A percentile compares a stretch with the other conserved stretches of the same genome.
These are phyloP conservation scores for Tetranychus truncatus DNA, from an alignment of 2,888 invertebrate genomes.

Conservation along the genomic window DNA sequence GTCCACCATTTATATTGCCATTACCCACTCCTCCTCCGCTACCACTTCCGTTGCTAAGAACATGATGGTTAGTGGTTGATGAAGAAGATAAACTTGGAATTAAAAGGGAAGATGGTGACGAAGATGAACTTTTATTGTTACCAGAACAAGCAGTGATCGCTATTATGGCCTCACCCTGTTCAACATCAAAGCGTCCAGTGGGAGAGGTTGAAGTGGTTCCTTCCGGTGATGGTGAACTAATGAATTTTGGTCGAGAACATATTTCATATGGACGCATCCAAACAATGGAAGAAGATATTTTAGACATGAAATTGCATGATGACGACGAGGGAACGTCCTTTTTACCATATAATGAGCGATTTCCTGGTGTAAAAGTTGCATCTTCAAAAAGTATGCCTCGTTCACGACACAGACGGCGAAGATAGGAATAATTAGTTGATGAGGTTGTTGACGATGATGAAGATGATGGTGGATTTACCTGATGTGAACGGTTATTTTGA, in stretches of 20 bases:
- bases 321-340: conserved; percentile 1
- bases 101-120: neutral
- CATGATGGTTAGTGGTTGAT: neutral
- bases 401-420: conserved; percentile 40
- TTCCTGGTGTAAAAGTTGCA: conserved; percentile 42
- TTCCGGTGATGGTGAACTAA: conserved; percentile 30
- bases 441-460: neutral
- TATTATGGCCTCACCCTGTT: conserved; percentile 35
- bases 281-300: conserved; percentile 15
- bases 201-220: neutral
- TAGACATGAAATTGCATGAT: conserved; percentile 10
- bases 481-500: neutral
- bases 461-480: neutral
- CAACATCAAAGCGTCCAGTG: conserved; percentile 37
- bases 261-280: conserved; percentile 36
- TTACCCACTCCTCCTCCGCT: neutral
- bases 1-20: neutral
- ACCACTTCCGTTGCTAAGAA: neutral
- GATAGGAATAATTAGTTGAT: conserved; percentile 35
- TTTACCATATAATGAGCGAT: conserved; percentile 30
- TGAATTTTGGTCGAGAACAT: conserved; percentile 45
- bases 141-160: conserved; percentile 1
- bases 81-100: conserved; percentile 9
- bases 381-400: conserved; percentile 44
- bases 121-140: neutral